These are phyloP conservation scores for Chelonia mydas DNA, from an alignment of 2,797 vertebrate genomes.

Conservation along the genomic window DNA sequence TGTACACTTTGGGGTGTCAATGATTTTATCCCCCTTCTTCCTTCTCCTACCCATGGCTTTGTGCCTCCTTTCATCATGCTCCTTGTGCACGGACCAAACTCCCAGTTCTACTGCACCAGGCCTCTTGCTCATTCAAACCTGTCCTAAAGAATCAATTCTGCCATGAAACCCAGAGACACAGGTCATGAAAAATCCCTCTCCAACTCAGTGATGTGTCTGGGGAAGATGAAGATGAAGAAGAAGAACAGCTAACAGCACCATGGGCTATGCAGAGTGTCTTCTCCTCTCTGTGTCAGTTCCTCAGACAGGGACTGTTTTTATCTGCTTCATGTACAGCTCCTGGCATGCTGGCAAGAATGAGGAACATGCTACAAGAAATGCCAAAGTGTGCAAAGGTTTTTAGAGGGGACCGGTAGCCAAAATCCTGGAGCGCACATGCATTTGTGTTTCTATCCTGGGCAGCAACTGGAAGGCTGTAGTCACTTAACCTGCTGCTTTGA, in stretches of 20 bases:
- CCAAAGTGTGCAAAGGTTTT: neutral
- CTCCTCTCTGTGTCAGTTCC: neutral
- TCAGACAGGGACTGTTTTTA: neutral
- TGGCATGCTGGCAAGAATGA: neutral
- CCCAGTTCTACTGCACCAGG: neutral
- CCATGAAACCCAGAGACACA: neutral
- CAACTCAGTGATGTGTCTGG: neutral
- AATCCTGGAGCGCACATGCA: neutral
- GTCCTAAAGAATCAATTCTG: neutral
- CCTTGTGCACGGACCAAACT: neutral
- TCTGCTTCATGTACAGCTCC: neutral
- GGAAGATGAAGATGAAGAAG: neutral
- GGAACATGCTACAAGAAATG: neutral
- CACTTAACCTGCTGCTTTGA: neutral
- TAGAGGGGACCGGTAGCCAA: neutral
- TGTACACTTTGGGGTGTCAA: neutral
- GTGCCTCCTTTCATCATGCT: neutral
- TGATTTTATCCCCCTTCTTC: neutral
- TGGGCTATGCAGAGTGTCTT: neutral
- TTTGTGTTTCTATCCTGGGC: neutral
- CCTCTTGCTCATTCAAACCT: neutral
- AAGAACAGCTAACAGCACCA: neutral
- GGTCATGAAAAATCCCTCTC: neutral
- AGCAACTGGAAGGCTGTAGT: neutral
- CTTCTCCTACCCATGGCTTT: neutral